phyloP scores from a whole-genome alignment of 1,140 invertebrate genomes.

The Formica selysi region DNA sequence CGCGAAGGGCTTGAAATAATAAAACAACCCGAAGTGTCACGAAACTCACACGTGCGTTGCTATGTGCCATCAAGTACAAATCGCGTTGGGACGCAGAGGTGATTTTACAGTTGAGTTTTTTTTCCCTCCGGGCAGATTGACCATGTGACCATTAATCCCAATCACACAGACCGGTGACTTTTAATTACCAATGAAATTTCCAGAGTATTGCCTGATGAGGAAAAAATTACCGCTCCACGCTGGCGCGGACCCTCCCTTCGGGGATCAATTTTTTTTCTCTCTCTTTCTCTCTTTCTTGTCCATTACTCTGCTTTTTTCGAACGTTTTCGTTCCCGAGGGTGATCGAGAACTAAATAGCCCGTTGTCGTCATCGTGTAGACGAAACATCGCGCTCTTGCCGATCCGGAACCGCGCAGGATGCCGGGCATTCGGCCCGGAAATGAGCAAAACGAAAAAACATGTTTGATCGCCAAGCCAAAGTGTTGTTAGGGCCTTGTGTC shows the following conservation, averaged over 20 bases:
- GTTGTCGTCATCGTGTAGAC: constrained; percentile 60
- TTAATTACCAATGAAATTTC: constrained; percentile 86
- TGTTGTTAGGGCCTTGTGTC: constrained; percentile 71
- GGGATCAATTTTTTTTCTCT: constrained; percentile 61
- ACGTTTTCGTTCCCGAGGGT: constrained; percentile 59
- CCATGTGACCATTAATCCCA: constrained; percentile 86
- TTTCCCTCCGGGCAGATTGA: constrained; percentile 81
- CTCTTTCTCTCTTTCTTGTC: not conserved
- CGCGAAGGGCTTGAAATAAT: constrained; percentile 42
- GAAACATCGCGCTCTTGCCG: constrained; percentile 28
- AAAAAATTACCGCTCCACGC: constrained; percentile 81
- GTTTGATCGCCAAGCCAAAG: constrained; percentile 74
- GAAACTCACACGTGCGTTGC: not conserved
- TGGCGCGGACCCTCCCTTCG: constrained; percentile 58
- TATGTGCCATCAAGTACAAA: constrained; percentile 31
- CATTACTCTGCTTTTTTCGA: constrained; percentile 8
- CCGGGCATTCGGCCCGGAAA: constrained; percentile 78
- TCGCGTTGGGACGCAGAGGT: constrained; percentile 46
- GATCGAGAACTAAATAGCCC: constrained; percentile 72
- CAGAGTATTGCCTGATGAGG: constrained; percentile 81
- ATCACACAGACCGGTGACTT: constrained; percentile 84
- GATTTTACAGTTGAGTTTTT: constrained; percentile 75
- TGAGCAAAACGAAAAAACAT: constrained; percentile 83
- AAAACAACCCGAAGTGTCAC: constrained; percentile 25
- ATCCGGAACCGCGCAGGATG: constrained; percentile 79